Percentiles rank a stretch among this genome's conserved stretches.
These are phyloP conservation scores for Ornithorhynchus anatinus DNA, from an alignment of 2,113 vertebrate genomes.

Conservation along the genomic window DNA sequence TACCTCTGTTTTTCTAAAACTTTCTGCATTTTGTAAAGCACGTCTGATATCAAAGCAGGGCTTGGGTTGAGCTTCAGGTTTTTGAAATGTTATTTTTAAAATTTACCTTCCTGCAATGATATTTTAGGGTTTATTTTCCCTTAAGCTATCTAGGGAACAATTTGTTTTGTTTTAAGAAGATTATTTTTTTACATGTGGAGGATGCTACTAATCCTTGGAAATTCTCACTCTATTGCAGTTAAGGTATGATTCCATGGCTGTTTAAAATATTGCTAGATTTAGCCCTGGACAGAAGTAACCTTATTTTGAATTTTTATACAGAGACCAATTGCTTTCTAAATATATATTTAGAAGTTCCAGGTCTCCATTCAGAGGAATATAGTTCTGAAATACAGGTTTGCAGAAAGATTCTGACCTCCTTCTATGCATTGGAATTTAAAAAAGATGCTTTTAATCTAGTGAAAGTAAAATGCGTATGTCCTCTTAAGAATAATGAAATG, in stretches of 20 bases:
- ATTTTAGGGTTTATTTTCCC: neutral
- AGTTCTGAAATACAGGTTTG: constrained; percentile 54
- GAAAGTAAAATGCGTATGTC: constrained; percentile 19
- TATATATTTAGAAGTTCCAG: constrained; percentile 40
- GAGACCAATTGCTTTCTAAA: no score
- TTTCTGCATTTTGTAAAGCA: constrained; percentile 36
- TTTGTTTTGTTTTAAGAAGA: constrained; percentile 2
- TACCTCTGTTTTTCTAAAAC: constrained; percentile 51
- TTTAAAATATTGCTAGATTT: no score
- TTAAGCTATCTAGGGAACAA: neutral
- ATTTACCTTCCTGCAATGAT: constrained; percentile 1
- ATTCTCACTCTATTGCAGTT: no score
- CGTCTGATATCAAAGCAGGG: constrained; percentile 50
- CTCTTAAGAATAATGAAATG: constrained; percentile 7
- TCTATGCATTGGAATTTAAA: constrained; percentile 40
- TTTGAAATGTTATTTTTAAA: constrained; percentile 49
- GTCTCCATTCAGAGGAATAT: constrained; percentile 49
- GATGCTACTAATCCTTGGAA: no score
- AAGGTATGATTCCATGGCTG: no score
- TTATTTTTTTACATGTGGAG: neutral
- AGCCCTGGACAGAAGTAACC: no score
- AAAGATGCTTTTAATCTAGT: constrained; percentile 40
- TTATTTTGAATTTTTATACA: no score
- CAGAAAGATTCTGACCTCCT: constrained; percentile 57
- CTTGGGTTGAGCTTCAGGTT: constrained; percentile 26